Base-by-base conservation (phyloP, 2,888 invertebrate genomes). In the Oscheius myriophilus region DNA sequence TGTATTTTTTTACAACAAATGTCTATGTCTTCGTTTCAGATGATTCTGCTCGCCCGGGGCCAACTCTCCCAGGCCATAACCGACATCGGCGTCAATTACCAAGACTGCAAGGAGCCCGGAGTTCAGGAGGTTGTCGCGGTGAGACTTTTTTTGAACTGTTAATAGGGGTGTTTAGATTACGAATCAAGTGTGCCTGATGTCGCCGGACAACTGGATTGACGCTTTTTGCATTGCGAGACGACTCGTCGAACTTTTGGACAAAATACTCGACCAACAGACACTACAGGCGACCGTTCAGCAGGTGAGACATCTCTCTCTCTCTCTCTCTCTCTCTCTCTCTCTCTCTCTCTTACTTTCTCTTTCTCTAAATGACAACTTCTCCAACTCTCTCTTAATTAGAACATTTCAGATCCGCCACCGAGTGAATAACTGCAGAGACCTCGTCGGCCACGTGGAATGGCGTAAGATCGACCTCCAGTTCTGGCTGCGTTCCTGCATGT, bases 161-260 rank as follows among this genome's bases (percentile, higher is more conserved):
- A n/a, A n/a, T n/a, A n/a, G n/a, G n/a, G n/a, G n/a, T n/a, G 11
- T 68, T 63, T 21, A 68, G 68, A 57, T 68, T 16, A 46, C 45
- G 21, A 58, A 55, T 9, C 55, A 57, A 7, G 52, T 68, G 41
- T 39, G 18, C 2, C 6, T 54, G 6, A 11, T 63, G 21, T 54
- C 62, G 21, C 51, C 25, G 43, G 45, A 18, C 9, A 55, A 62
- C 26, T 68, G 63, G 62, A 21, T 55, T 14, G 49, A 54, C 25
- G 33, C 26, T 46, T 68, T 68, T 41, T 63, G 54, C 23, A 53
- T 68, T 14, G 45, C 68, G 12, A 25, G 55, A n/a, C 45, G 53
- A n/a, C 18, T 67, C 14, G 33, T 67, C 14, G 45, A 58, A 33
- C 7, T 51, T 1, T 18, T 67, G 14, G 67, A 67, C 11, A 26